These are phyloP conservation scores for Proctacanthus coquilletti DNA, from an alignment of 1,140 invertebrate species.

Conservation along the genomic window DNA sequence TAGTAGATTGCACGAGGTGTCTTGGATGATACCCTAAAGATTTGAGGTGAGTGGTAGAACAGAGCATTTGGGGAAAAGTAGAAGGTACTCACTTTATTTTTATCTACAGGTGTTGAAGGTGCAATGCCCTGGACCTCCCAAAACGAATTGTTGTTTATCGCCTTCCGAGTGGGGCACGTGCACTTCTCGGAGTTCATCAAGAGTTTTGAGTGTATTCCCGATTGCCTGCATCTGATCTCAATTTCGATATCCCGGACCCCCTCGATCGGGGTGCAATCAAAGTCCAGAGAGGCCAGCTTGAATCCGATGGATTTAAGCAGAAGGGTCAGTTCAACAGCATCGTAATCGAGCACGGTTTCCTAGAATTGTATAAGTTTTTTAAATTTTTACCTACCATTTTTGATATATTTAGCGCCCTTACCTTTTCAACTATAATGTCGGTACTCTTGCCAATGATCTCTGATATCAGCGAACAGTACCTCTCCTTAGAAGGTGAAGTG, in stretches of 20 bases:
- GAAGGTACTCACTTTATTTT: not conserved
- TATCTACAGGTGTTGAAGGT: not conserved
- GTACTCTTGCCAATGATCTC: too few species aligned
- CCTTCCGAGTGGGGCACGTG: not conserved
- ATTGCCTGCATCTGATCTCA: not conserved
- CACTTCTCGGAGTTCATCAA: not conserved
- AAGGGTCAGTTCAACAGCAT: not conserved
- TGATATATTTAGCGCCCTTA: too few species aligned
- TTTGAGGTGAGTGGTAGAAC: not conserved
- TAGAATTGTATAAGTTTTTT: not conserved
- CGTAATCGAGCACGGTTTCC: not conserved
- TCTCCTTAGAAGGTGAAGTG: too few species aligned
- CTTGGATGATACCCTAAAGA: not conserved
- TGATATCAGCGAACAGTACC: too few species aligned
- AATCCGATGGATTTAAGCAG: conserved; percentile 1
- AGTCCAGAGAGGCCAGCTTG: not conserved
- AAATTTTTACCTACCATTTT: too few species aligned
- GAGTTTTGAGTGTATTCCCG: not conserved
- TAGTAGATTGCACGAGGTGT: not conserved
- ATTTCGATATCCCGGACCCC: not conserved
- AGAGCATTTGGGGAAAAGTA: too few species aligned
- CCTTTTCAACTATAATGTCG: too few species aligned
- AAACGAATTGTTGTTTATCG: conserved; percentile 1
- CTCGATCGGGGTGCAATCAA: not conserved
- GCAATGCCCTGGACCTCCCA: conserved; percentile 1